Evolutionary conservation across 2,888 invertebrate species (phyloP), one percentile per base, ranked within the genome.

Genomic region (Amblyjoppa proteus): DNA sequence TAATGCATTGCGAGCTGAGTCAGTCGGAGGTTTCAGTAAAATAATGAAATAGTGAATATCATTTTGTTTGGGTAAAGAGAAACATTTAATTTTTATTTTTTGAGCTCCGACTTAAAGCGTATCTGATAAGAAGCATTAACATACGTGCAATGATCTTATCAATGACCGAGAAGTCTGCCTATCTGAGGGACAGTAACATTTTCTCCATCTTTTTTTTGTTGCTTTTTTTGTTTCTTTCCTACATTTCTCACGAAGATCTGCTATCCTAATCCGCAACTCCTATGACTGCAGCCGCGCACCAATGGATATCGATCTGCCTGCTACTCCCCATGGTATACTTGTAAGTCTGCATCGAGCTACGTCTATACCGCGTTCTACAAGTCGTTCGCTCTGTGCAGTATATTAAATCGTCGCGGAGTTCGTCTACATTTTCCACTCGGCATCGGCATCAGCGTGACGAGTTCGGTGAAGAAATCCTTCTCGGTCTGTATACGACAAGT

Each of bases 191-290:
- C 56, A 25, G 56, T 25, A 56, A 56, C 9, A 16, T 16, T 13
- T 45, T 16, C 16, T 45, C 16, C 0, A 45, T 45, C 28, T 69
- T 41, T 11, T 41, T 41, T 2, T 41, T 41, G 9, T 11, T 41
- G 3, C 2, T 51, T 25, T 51, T 25, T n/a, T 58, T 13, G n/a
- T n/a, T 38, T 16, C 45, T 11, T 74, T 45, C 41, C 9, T 53
- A n/a, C 49, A 41, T 81, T 79, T 84, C 84, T 73, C 84, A 84
- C 81, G 75, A 81, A 84, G 76, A 84, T 84, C 66, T 70, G 61
- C 38, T 79, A 61, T 53, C 51, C 28, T 69, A 45, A 31, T 20
- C 28, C n/a, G 5, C 31, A 69, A 56, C 31, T 75, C 38, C 28
- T 79, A 53, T 61, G 41, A 51, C 58, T 74, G 64, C 71, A 68